Evolutionary conservation across 2,797 vertebrate genomes (phyloP).

Genomic region (Trachurus trachurus): DNA sequence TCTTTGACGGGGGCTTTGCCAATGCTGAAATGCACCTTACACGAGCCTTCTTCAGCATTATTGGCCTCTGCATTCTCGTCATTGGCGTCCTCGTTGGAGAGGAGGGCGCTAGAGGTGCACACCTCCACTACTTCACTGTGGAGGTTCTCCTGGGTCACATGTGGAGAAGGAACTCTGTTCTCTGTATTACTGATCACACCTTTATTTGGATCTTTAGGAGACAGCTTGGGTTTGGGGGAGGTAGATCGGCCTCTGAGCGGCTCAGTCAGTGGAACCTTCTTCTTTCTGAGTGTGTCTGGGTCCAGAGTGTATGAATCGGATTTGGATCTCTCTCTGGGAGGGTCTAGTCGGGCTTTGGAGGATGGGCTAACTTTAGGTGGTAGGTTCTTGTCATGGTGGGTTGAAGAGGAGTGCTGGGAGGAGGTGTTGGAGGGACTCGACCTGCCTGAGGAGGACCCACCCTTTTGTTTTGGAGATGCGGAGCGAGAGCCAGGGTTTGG

Average conservation of each 20-base stretch:
- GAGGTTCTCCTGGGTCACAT: constrained; percentile 98
- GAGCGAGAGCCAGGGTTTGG: constrained; percentile 94
- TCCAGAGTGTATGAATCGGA: constrained; percentile 98
- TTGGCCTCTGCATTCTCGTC: constrained; percentile 90
- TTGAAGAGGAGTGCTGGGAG: constrained; percentile 91
- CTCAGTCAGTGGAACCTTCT: constrained; percentile 95
- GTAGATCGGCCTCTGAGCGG: constrained; percentile 95
- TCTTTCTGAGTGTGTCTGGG: constrained; percentile 96
- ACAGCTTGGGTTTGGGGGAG: constrained; percentile 95
- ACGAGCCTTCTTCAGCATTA: constrained; percentile 90
- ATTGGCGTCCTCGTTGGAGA: constrained; percentile 92
- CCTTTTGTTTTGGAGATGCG: constrained; percentile 95
- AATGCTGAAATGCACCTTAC: constrained; percentile 99
- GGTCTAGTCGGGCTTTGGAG: constrained; percentile 94
- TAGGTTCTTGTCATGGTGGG: constrained; percentile 93
- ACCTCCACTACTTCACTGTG: constrained; percentile 99
- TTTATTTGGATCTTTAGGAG: constrained; percentile 89
- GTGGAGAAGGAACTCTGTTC: constrained; percentile 94
- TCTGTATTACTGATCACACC: constrained; percentile 87
- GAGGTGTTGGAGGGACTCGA: constrained; percentile 90
- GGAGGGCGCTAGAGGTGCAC: constrained; percentile 93
- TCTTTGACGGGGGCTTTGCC: constrained; percentile 98
- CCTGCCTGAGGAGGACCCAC: constrained; percentile 86
- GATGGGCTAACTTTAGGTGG: constrained; percentile 91
- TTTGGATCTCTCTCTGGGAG: constrained; percentile 97